Conservation (phyloP, 2,113 vertebrate species). For the Puntigrus tetrazona region DNA sequence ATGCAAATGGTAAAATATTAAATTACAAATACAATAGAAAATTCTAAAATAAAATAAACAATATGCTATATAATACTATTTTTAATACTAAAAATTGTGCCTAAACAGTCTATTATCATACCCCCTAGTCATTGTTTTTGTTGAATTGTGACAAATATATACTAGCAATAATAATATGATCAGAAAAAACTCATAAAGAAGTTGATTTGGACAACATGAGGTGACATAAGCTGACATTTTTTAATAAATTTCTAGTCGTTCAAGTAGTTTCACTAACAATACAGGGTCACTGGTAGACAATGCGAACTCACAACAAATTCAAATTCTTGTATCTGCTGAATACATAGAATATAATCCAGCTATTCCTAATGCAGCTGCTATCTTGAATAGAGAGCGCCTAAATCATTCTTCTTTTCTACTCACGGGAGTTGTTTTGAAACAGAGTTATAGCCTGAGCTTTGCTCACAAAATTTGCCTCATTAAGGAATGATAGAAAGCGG, state of each 20-base stretch:
- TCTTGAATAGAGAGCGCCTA: neutral
- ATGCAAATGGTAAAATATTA: neutral
- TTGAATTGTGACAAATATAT: neutral
- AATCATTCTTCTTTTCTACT: neutral
- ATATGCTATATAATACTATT: neutral
- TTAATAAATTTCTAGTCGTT: neutral
- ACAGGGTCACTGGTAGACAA: constrained; percentile 33
- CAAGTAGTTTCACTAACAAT: neutral
- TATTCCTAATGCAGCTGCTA: neutral
- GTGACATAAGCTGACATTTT: neutral
- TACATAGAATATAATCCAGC: neutral
- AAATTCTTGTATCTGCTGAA: neutral
- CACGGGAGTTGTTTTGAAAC: neutral
- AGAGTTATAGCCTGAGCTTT: neutral
- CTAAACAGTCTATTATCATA: neutral
- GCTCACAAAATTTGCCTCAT: neutral
- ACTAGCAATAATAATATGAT: neutral
- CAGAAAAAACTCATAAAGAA: neutral
- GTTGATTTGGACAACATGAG: neutral
- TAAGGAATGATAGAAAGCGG: neutral
- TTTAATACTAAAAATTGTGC: neutral
- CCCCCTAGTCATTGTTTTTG: neutral
- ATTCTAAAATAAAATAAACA: neutral
- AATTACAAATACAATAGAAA: neutral
- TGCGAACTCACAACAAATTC: neutral